phyloP scores from a whole-genome alignment of 2,113 vertebrate genomes.

The Pelvicachromis taeniatus region DNA sequence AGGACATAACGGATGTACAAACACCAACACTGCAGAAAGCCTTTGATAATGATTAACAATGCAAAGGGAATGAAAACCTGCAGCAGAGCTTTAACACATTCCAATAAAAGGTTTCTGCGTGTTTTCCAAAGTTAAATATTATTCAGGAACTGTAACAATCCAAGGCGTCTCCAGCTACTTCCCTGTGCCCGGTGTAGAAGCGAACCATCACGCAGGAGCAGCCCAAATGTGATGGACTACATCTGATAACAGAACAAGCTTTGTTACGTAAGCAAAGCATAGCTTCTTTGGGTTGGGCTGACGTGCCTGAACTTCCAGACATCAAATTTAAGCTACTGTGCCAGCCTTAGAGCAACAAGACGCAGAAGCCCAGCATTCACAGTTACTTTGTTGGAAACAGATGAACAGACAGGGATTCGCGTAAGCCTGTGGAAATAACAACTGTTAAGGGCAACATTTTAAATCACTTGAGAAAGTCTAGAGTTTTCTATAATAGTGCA shows the following conservation, averaged over 20 bases:
- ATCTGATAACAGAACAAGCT: neutral
- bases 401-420: rapidly evolving
- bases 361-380: neutral
- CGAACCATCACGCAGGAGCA: neutral
- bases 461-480: neutral
- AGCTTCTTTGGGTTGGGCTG: slow-evolving; percentile 49
- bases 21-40: neutral
- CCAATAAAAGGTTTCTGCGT: neutral
- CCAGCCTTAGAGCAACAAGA: neutral
- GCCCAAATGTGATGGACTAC: neutral
- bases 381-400: neutral
- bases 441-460: neutral
- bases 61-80: neutral
- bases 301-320: slow-evolving; percentile 11
- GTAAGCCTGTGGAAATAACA: rapidly evolving
- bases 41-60: neutral
- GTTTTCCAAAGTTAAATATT: slow-evolving; percentile 17
- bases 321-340: neutral
- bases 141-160: neutral
- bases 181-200: neutral
- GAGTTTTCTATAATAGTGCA: neutral
- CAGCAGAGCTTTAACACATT: neutral
- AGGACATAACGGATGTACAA: neutral
- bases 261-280: slow-evolving; percentile 47
- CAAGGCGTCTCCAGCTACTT: neutral